Conservation (phyloP, 1,140 invertebrate species). For the Drosophila oshimai region DNA sequence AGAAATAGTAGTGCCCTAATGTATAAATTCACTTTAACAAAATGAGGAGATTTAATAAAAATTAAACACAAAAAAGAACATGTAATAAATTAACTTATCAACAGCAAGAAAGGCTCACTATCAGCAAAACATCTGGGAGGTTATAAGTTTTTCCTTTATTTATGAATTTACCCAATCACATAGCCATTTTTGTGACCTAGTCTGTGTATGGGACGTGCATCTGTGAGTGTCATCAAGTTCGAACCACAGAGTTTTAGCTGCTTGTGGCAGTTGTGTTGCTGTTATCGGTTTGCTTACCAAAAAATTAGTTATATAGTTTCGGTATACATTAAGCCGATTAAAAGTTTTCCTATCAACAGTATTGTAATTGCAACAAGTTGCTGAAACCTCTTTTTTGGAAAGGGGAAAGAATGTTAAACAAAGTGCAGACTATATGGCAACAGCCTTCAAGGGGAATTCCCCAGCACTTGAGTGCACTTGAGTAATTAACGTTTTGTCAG, state of each 20-base stretch:
- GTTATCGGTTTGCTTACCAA: background rate
- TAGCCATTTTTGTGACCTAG: background rate
- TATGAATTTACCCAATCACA: no score
- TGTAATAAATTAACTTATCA: no score
- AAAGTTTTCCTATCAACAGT: conserved; percentile 49
- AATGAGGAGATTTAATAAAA: no score
- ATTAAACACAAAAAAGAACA: no score
- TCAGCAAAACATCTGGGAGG: no score
- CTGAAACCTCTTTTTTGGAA: background rate
- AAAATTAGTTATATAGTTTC: conserved; percentile 46
- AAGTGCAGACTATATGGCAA: background rate
- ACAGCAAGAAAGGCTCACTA: no score
- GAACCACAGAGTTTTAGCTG: conserved; percentile 16
- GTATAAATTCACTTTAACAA: no score
- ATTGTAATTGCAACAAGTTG: conserved; percentile 31
- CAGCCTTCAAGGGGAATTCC: background rate
- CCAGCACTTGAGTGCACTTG: conserved; percentile 9
- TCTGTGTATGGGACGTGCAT: background rate
- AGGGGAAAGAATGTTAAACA: background rate
- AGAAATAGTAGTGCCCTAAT: no score
- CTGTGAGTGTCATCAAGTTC: conserved; percentile 14
- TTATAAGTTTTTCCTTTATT: no score
- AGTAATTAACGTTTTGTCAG: conserved; percentile 1
- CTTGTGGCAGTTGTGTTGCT: conserved; percentile 2
- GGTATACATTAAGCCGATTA: conserved; percentile 33